Evolutionary conservation across 2,888 invertebrate genomes (phyloP), one percentile per base, ranked within the genome.

Genomic region (Caenorhabditis sp.): DNA sequence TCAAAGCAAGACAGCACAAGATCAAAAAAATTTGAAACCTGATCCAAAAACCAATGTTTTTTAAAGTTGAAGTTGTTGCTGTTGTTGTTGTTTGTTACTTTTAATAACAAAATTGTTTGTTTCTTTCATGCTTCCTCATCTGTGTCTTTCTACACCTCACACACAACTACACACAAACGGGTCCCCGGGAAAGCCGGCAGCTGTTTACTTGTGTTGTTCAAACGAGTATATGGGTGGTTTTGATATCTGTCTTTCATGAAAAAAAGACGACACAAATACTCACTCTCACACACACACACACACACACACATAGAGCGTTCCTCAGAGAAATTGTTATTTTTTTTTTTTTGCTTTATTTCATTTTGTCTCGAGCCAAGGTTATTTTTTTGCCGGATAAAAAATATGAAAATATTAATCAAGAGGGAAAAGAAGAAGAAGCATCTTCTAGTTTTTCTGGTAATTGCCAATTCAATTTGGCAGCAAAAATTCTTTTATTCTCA

Each of bases 381-480:
- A 17, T 43, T 43, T 43, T 43, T 43, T 43, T 43, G 43, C 17
- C 17, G 17, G 3, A 10, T 17, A 14, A 10, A 43, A 43, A 43
- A 17, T 43, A n/a, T 43, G 43, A 43, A 43, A 43, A 43, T 17
- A 43, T 26, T 27, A 36, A 36, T 21, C 21, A 60, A 25, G 49
- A 25, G 23, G 23, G 8, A 21, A 14, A 52, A 26, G 43, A 26
- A 21, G 50, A 20, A 12, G 52, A 26, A 23, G 20, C n/a, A 23
- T 56, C 57, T 62, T 70, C 65, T 65, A 62, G 62, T 53, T 62
- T 58, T 58, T 63, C 62, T 59, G 63, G 67, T 71, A 71, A 71
- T 71, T 71, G 67, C 53, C 67, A 67, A 72, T 67, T 67, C 72
- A 72, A 72, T 72, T 72, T 72, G 43, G 67, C 64, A 60, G 31